A percentile compares a stretch with the other conserved stretches of the same genome.
These are phyloP conservation scores for Sphaeridia pumilis DNA, from an alignment of 2,888 invertebrate genomes.

Conservation along the genomic window DNA sequence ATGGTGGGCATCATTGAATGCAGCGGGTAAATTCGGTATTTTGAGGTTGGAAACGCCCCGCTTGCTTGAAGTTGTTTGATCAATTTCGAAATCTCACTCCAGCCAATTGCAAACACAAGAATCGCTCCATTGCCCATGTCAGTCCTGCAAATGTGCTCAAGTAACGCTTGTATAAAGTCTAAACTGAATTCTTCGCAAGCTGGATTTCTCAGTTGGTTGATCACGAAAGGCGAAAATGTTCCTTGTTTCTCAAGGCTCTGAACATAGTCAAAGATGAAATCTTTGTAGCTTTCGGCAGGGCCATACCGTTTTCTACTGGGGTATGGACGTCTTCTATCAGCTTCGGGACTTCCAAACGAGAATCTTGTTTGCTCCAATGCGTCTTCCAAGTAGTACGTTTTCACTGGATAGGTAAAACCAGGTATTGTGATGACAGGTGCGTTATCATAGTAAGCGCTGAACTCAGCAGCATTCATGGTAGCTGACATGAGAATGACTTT, in stretches of 20 bases:
- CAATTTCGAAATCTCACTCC: slow-evolving; percentile 55
- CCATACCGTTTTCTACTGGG: too few relatives aligned
- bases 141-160: slow-evolving; percentile 52
- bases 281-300: slow-evolving; percentile 38
- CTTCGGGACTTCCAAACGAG: slow-evolving; percentile 23
- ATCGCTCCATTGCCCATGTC: slow-evolving; percentile 61
- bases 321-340: background rate
- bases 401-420: slow-evolving; percentile 74
- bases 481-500: slow-evolving; percentile 82
- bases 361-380: slow-evolving; percentile 49
- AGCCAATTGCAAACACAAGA: slow-evolving; percentile 76
- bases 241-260: slow-evolving; percentile 27
- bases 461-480: slow-evolving; percentile 71
- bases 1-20: slow-evolving; percentile 77
- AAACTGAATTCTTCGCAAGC: slow-evolving; percentile 58
- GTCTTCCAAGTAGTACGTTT: slow-evolving; percentile 70
- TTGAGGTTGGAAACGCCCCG: slow-evolving; percentile 38
- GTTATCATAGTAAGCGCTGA: slow-evolving; percentile 59
- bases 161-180: slow-evolving; percentile 54
- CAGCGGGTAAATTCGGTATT: slow-evolving; percentile 57
- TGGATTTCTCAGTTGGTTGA: slow-evolving; percentile 51
- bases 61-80: slow-evolving; percentile 37
- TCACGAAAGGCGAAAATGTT: slow-evolving; percentile 48
- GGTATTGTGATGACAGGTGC: slow-evolving; percentile 69
- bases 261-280: slow-evolving; percentile 41